phyloP scores from a whole-genome alignment of 92 coral and sea anemone genomes.

The Scolanthus callimorphus region DNA sequence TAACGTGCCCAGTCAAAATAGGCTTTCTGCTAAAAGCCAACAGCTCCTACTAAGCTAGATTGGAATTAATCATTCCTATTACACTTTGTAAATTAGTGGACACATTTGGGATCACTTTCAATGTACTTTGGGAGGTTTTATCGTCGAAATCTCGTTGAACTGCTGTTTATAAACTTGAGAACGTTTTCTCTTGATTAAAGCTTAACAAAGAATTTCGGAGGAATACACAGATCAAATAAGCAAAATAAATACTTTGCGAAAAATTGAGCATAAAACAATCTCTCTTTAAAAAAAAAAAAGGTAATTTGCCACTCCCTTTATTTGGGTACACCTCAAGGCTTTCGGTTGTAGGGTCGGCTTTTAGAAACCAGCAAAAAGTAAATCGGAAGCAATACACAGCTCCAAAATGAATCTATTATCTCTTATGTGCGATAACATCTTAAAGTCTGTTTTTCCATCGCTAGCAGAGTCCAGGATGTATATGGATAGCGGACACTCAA shows the following conservation, averaged over 20 bases:
- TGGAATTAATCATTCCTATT: background rate
- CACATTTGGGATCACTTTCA: background rate
- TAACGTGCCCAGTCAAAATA: constrained; percentile 23
- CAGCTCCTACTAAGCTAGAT: constrained; percentile 1
- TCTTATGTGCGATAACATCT: constrained; percentile 28
- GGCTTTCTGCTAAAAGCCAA: constrained; percentile 16
- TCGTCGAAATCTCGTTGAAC: background rate
- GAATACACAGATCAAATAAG: background rate
- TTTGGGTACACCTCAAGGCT: constrained; percentile 11
- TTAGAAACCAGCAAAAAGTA: constrained; percentile 5
- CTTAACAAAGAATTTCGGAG: background rate
- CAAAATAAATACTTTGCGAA: background rate
- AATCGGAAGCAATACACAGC: constrained; percentile 22
- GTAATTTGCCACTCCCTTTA: no score
- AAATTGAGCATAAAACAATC: background rate
- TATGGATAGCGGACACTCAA: constrained; percentile 23
- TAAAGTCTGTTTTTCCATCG: constrained; percentile 35
- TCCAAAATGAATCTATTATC: constrained; percentile 11
- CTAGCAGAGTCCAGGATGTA: constrained; percentile 28
- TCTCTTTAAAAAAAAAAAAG: no score
- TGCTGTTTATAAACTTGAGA: background rate
- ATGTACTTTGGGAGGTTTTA: background rate
- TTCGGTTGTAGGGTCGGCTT: constrained; percentile 29
- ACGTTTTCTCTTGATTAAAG: background rate
- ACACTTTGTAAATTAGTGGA: background rate